Base-by-base conservation (phyloP, 2,797 vertebrate genomes). In the Premnoplex brunnescens region DNA sequence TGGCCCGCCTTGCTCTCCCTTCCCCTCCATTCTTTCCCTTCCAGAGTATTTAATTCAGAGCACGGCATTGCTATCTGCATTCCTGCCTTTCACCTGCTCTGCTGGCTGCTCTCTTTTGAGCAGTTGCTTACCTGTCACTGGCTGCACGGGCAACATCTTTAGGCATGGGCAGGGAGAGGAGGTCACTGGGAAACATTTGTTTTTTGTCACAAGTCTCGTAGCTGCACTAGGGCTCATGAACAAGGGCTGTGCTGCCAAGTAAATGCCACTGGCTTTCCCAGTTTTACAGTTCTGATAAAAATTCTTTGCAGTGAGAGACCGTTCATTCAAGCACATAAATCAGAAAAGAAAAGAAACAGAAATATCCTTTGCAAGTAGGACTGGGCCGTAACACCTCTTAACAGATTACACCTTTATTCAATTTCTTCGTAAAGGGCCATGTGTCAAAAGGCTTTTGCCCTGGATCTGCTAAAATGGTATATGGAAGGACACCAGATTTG, bases 371-470 rank as follows among this genome's bases (percentile, higher is more conserved):
- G 30, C 83, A 58, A 77, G 83, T 36, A 72, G 87, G 15, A 34
- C 36, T 56, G 62, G 86, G 55, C 34, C 76, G 48, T 79, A 93
- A 88, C 93, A 43, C 44, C 79, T 88, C 66, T 74, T 74, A 76
- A 87, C 83, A 95, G 93, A 95, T 90, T 85, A 64, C 13, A 14
- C 89, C 71, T 93, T 85, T 83, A 93, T 95, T 95, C 90, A 78
- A 73, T 95, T 93, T 85, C 90, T 91, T 75, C 52, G 39, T 34
- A 55, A 94, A 73, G 32, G 68, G 39, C 78, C 49, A 24, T 44
- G 59, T 91, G 90, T 96, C 90, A 95, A 75, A 88, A 91, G 74
- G 84, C 34, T 93, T 91, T 95, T 94, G 72, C 74, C 86, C 90
- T 79, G 56, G 44, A 73, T 91, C 81, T 67, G 92, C 86, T 96